A percentile compares a stretch with the other conserved stretches of the same genome.
Evolutionary conservation across 2,888 invertebrate genomes (phyloP).

Genomic region (Anthrax anthrax): DNA sequence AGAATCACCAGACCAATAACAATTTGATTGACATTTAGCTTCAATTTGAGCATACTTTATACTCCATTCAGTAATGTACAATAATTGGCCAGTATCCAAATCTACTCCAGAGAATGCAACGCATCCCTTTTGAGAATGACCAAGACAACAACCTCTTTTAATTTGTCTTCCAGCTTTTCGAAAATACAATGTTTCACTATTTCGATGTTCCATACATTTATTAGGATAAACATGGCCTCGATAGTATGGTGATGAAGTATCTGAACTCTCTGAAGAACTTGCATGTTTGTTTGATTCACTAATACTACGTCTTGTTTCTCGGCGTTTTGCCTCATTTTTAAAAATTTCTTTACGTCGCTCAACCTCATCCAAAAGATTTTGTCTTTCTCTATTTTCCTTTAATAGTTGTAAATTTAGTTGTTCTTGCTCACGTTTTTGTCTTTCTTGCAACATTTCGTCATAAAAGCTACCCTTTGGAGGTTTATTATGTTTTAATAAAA

Average conservation of each 20-base stretch:
- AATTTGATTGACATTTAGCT: constrained; percentile 23
- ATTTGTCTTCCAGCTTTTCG: constrained; percentile 45
- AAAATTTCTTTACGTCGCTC: constrained; percentile 63
- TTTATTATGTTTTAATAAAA: constrained; percentile 65
- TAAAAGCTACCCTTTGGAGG: constrained; percentile 72
- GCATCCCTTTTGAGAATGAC: constrained; percentile 59
- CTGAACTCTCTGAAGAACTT: constrained; percentile 43
- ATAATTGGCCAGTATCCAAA: constrained; percentile 51
- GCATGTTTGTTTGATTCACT: constrained; percentile 34
- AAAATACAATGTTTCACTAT: constrained; percentile 41
- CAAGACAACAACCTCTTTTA: constrained; percentile 61
- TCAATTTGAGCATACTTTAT: constrained; percentile 36
- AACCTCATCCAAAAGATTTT: constrained; percentile 61
- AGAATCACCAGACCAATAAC: constrained; percentile 24
- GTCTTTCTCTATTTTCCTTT: constrained; percentile 52
- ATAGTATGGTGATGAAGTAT: constrained; percentile 34
- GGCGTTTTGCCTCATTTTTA: constrained; percentile 47
- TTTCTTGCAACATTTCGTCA: constrained; percentile 73
- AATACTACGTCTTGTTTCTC: constrained; percentile 36
- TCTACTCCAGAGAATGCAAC: constrained; percentile 66
- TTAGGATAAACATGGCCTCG: constrained; percentile 26
- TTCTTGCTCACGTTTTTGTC: constrained; percentile 48
- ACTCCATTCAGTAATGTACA: constrained; percentile 65
- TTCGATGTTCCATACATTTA: constrained; percentile 38
- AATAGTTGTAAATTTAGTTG: constrained; percentile 46